These are phyloP conservation scores for Cerastoderma edule DNA, from an alignment of 2,888 invertebrate genomes.

Conservation along the genomic window DNA sequence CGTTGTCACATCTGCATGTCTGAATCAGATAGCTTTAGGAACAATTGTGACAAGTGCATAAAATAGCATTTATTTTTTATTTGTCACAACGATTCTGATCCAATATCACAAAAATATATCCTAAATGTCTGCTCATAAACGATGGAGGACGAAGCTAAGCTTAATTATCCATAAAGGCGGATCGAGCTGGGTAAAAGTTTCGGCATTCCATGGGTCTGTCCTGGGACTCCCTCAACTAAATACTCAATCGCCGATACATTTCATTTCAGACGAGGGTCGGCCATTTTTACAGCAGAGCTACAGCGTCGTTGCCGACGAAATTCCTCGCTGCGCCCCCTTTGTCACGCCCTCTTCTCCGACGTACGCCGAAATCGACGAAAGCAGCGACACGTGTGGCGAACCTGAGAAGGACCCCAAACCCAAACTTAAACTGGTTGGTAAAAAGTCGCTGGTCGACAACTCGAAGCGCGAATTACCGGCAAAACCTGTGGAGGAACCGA, in stretches of 20 bases:
- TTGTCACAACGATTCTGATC: too few species aligned
- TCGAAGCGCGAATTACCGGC: constrained; percentile 54
- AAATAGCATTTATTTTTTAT: too few species aligned
- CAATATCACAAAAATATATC: too few species aligned
- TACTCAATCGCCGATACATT: neutral
- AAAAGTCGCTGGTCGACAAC: constrained; percentile 47
- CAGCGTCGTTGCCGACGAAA: constrained; percentile 54
- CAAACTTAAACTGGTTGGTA: constrained; percentile 30
- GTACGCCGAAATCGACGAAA: constrained; percentile 58
- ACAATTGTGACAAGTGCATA: too few species aligned
- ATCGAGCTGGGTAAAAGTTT: too few species aligned
- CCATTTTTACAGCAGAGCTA: constrained; percentile 37
- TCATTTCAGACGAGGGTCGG: constrained; percentile 6
- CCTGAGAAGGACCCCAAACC: constrained; percentile 10
- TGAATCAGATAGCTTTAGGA: too few species aligned
- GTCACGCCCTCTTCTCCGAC: constrained; percentile 33
- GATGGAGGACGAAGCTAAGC: too few species aligned
- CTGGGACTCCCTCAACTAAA: too few species aligned
- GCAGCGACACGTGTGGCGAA: constrained; percentile 32
- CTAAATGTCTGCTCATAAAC: too few species aligned
- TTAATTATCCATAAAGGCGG: too few species aligned
- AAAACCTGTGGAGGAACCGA: constrained; percentile 43
- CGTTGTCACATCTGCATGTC: too few species aligned
- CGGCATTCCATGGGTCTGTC: too few species aligned
- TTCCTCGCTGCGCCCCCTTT: constrained; percentile 3